Base-by-base conservation (phyloP, 2,113 vertebrate species). In the Spheniscus mendiculus region DNA sequence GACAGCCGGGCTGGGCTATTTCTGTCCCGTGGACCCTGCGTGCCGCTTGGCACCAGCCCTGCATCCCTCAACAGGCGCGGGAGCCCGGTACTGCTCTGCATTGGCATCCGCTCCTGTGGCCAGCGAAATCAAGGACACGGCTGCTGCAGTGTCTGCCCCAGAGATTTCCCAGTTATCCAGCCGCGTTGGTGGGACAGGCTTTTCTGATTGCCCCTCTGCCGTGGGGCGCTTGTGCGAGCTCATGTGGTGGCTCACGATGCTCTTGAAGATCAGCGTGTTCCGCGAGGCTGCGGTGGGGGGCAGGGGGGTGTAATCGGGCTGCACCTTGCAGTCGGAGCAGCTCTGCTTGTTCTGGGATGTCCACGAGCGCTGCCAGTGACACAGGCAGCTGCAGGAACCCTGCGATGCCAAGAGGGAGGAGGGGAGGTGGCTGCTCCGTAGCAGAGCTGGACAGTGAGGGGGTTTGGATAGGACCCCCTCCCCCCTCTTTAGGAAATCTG, bases 161-260 rank as follows among this genome's bases (percentile, higher is more conserved):
- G 38, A 26, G 70, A 6, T 14, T 38, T 53, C 61, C 56, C 16
- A 20, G 10, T 38, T 59, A 9, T 5, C 73, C 29, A 9, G 12
- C 50, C 0, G 2, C 0, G 0, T 7, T 9, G 47, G 74, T 52
- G 82, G 63, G 56, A 55, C n/a, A 26, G 32, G 56, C 3, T 66
- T 52, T 71, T n/a, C 40, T 5, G 15, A 21, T 40, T 1, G 26
- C 19, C 25, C 30, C 38, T 42, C 38, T 38, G 58, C 50, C 1
- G 0, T 0, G 1, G 47, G 58, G 22, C 0, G 5, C 56, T 55
- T 10, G 17, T 2, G 38, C 0, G 15, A 78, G 83, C 58, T 55
- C n/a, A 3, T 12, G 30, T 5, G 21, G n/a, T 17, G 34, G n/a
- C 66, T 81, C 14, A 1, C 0, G 20, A 7, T 45, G 45, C 23